Conservation (phyloP, 2,888 invertebrate genomes). For the Apoda limacodes region DNA sequence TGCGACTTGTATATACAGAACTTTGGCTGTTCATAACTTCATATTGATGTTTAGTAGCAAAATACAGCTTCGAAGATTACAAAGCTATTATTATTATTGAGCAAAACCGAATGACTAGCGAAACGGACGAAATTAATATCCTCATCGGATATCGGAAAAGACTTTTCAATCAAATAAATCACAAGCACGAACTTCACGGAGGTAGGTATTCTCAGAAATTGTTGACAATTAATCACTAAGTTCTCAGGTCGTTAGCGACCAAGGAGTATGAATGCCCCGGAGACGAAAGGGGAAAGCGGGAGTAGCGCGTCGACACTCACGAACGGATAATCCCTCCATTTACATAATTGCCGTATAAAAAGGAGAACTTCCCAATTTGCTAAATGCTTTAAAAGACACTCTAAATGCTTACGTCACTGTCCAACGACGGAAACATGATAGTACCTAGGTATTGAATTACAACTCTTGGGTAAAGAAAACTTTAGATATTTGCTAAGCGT, state of each 20-base stretch:
- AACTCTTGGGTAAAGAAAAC: no score
- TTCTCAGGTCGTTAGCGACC: conserved; percentile 51
- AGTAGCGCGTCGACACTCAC: conserved; percentile 58
- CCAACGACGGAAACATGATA: no score
- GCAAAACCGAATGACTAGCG: conserved; percentile 1
- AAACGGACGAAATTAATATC: conserved; percentile 3
- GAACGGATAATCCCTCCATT: conserved; percentile 66
- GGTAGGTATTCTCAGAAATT: conserved; percentile 34
- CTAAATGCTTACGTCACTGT: no score
- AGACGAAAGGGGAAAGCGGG: conserved; percentile 54
- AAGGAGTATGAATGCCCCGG: conserved; percentile 41
- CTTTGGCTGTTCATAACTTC: no score
- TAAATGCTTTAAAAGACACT: conserved; percentile 64
- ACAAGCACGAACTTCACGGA: conserved; percentile 36
- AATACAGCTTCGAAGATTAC: neutral
- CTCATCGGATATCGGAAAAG: conserved; percentile 41
- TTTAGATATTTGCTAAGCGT: no score
- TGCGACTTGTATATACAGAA: no score
- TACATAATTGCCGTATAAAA: conserved; percentile 71
- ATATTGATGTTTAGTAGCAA: neutral
- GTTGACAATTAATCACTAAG: conserved; percentile 57
- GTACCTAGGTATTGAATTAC: no score
- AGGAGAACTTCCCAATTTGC: conserved; percentile 68
- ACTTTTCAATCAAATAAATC: conserved; percentile 59
- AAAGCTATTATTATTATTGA: neutral